Conservation (phyloP, 2,888 invertebrate species). For the Myopa tessellatipennis region DNA sequence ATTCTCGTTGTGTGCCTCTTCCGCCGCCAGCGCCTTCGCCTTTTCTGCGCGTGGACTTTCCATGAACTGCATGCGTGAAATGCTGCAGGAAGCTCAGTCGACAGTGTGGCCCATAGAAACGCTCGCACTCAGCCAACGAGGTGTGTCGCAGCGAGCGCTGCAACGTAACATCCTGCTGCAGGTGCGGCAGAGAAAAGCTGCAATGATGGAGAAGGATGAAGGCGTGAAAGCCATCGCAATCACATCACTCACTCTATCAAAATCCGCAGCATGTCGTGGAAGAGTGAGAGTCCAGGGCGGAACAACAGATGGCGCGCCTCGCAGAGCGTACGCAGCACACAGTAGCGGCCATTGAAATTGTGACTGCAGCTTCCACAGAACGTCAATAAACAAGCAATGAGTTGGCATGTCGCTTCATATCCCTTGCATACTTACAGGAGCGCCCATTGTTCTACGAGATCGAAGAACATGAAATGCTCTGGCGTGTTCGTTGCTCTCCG, state of each 20-base stretch:
- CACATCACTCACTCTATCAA: constrained; percentile 72
- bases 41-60: constrained; percentile 36
- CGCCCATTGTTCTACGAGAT: constrained; percentile 50
- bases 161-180: constrained; percentile 43
- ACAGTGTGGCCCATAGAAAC: constrained; percentile 60
- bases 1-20: neutral
- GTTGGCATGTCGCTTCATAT: too few relatives aligned
- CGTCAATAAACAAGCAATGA: constrained; percentile 12
- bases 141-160: constrained; percentile 41
- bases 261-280: constrained; percentile 75
- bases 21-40: neutral
- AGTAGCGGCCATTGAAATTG: constrained; percentile 64
- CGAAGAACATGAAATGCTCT: constrained; percentile 45
- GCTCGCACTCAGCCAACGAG: constrained; percentile 54
- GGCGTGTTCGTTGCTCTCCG: constrained; percentile 32
- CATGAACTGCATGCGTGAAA: constrained; percentile 51
- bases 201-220: neutral
- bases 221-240: neutral
- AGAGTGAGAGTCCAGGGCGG: constrained; percentile 73
- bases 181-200: constrained; percentile 35
- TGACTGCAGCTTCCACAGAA: constrained; percentile 53
- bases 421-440: constrained; percentile 45
- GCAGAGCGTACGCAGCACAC: constrained; percentile 77
- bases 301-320: constrained; percentile 73
- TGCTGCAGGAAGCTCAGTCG: constrained; percentile 61